Evolutionary conservation across 1,140 invertebrate genomes (phyloP).

Genomic region (Panagrolaimus sp.): DNA sequence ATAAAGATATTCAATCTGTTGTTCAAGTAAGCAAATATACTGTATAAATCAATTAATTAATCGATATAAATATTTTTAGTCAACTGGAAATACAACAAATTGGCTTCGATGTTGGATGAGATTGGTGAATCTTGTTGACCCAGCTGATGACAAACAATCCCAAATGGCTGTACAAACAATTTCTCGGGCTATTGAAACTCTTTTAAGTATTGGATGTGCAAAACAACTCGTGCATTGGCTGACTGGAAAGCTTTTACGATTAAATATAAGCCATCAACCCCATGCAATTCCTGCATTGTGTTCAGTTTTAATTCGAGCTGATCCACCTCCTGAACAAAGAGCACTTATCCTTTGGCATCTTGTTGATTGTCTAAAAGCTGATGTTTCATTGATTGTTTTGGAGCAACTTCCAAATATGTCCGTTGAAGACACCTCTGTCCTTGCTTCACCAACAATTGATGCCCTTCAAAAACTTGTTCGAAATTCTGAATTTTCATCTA

Average conservation of each 20-base stretch:
- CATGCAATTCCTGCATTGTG: slow-evolving; percentile 47
- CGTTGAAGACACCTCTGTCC: slow-evolving; percentile 37
- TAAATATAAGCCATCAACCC: slow-evolving; percentile 39
- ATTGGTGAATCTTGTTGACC: slow-evolving; percentile 39
- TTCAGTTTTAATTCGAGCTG: slow-evolving; percentile 37
- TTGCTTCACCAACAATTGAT: slow-evolving; percentile 35
- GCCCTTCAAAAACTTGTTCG: slow-evolving; percentile 40
- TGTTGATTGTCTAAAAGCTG: slow-evolving; percentile 29
- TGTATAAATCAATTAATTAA: background rate
- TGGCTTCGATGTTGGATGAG: slow-evolving; percentile 52
- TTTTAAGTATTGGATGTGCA: slow-evolving; percentile 40
- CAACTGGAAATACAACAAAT: slow-evolving; percentile 27
- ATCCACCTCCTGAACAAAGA: slow-evolving; percentile 41
- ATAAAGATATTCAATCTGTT: slow-evolving; percentile 15
- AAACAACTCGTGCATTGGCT: slow-evolving; percentile 51
- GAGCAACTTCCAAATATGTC: slow-evolving; percentile 39
- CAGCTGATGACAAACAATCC: slow-evolving; percentile 30
- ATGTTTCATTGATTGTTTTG: slow-evolving; percentile 40
- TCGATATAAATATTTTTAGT: slow-evolving; percentile 31
- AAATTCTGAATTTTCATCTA: slow-evolving; percentile 38
- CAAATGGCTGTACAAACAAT: slow-evolving; percentile 48
- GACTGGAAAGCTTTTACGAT: slow-evolving; percentile 33
- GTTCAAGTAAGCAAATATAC: background rate
- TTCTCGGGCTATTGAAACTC: slow-evolving; percentile 34
- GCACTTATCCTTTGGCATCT: slow-evolving; percentile 43